These are phyloP conservation scores for Catonia carolina DNA, from an alignment of 2,888 invertebrate genomes.

Conservation along the genomic window DNA sequence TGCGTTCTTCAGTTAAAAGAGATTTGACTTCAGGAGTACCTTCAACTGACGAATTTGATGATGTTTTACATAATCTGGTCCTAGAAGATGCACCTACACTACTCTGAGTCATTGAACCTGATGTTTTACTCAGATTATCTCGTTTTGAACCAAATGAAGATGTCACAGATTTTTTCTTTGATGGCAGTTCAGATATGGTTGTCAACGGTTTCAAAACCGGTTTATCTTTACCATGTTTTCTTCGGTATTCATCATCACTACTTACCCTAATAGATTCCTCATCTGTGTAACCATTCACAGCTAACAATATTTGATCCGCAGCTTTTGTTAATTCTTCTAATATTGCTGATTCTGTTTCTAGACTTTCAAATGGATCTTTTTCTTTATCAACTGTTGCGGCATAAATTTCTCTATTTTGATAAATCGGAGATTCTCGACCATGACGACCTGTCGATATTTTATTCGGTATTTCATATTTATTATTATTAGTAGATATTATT, in stretches of 20 bases:
- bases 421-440: slow-evolving; percentile 23
- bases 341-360: slow-evolving; percentile 38
- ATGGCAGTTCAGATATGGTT: slow-evolving; percentile 31
- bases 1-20: slow-evolving; percentile 31
- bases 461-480: background rate
- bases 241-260: slow-evolving; percentile 40
- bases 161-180: slow-evolving; percentile 10
- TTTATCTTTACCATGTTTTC: slow-evolving; percentile 35
- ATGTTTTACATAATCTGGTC: slow-evolving; percentile 39
- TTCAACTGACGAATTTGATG: slow-evolving; percentile 36
- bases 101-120: slow-evolving; percentile 16
- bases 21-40: slow-evolving; percentile 19
- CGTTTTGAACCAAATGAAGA: slow-evolving; percentile 4
- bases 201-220: slow-evolving; percentile 23
- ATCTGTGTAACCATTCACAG: slow-evolving; percentile 49
- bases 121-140: background rate
- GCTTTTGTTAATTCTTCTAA: slow-evolving; percentile 52
- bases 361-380: slow-evolving; percentile 16
- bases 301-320: slow-evolving; percentile 53
- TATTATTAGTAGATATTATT: background rate
- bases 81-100: slow-evolving; percentile 25
- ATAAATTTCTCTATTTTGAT: slow-evolving; percentile 23
- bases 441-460: background rate
- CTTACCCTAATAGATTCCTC: slow-evolving; percentile 40
- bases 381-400: background rate